Base-by-base conservation (phyloP, 2,113 vertebrate species). In the Paradoxurus hermaphroditus region DNA sequence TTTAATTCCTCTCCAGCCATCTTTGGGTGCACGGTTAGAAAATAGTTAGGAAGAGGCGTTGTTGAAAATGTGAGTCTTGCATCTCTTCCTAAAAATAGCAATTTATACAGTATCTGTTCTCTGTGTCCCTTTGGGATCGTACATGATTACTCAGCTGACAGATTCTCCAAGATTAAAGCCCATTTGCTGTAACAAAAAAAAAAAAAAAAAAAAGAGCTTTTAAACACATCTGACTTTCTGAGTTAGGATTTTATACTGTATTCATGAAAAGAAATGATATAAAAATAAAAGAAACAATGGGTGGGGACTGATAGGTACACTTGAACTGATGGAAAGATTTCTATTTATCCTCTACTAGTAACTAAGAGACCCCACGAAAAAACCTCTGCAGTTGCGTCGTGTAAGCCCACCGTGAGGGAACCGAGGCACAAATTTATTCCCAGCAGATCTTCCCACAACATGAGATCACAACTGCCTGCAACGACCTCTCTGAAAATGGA, bases 41-140 rank as follows among this genome's bases (percentile, higher is more conserved):
- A 83, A 77, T 3, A 92, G 90, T 82, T 29, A 86, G 83, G 31
- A 92, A 87, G 68, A 91, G n/a, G 63, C 7, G 2, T 36, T 82
- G 62, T 7, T 78, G 49, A 96, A 95, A 96, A 83, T 85, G 9
- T 65, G 53, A 67, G 62, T 92, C 34, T 83, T 95, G 36, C 63
- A 53, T 49, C 29, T 91, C 75, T 94, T 78, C 59, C 82, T 90
- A 72, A 96, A 97, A 91, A 87, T 62, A 85, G 70, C 19, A 75
- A 56, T 86, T 90, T 84, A 87, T 78, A 93, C 11, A 84, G 53
- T 81, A 39, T 93, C 82, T 86, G 7, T 86, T 95, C 89, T 84
- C 49, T 83, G 3, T 41, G 19, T 94, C 77, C 88, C 29, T 94
- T 65, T n/a, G 34, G 56, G 93, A 72, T 89, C n/a, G 95, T 25